Evolutionary conservation across 2,797 vertebrate species (phyloP).

Genomic region (Chaunax sp.): DNA sequence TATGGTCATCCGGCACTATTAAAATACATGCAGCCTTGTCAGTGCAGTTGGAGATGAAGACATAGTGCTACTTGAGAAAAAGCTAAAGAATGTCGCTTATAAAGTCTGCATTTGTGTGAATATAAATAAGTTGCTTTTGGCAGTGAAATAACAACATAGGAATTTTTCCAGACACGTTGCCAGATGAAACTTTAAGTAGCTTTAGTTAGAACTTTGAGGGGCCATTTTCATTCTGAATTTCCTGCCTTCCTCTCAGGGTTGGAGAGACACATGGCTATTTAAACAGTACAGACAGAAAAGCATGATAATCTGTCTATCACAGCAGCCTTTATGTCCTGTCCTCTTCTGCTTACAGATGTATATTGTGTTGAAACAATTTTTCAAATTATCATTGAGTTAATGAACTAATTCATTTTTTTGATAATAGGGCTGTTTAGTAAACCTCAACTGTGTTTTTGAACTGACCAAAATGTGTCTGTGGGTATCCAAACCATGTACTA

Average conservation of each 20-base stretch:
- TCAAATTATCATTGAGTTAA: not conserved
- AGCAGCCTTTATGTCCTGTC: not conserved
- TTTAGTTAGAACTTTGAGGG: slow-evolving; percentile 17
- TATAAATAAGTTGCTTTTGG: slow-evolving; percentile 29
- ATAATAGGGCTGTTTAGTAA: not conserved
- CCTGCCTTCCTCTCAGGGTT: not conserved
- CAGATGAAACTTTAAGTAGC: slow-evolving; percentile 29
- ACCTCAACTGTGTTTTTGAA: not conserved
- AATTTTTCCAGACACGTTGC: slow-evolving; percentile 45
- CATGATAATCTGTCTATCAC: not conserved
- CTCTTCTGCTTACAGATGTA: not conserved
- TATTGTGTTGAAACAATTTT: not conserved
- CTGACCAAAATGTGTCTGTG: not conserved
- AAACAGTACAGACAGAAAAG: not conserved
- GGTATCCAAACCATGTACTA: not conserved
- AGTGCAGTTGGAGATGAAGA: slow-evolving; percentile 2
- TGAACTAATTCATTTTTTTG: not conserved
- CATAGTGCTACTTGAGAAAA: slow-evolving; percentile 4
- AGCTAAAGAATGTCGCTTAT: slow-evolving; percentile 1
- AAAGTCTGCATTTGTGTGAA: slow-evolving; percentile 37
- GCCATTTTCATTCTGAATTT: slow-evolving; percentile 18
- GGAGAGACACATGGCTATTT: slow-evolving; percentile 4
- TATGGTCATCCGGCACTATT: not conserved
- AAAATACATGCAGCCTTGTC: not conserved
- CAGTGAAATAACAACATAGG: slow-evolving; percentile 41